Base-by-base conservation (phyloP, 2,888 invertebrate genomes). In the Mythimna lalbum region DNA sequence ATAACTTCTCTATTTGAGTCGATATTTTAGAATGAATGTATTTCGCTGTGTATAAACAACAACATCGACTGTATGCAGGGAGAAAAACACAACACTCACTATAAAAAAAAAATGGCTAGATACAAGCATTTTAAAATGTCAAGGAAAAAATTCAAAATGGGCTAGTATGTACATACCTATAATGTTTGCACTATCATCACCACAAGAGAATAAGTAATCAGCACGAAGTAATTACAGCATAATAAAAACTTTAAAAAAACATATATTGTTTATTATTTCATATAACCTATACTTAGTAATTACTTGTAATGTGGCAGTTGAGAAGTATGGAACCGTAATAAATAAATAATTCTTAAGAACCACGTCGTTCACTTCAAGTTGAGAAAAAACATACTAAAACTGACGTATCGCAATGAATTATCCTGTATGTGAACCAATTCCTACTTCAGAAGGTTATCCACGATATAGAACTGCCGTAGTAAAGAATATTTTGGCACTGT, bases 101-200 rank as follows among this genome's bases (percentile, higher is more conserved):
- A 19, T 9, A 7, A 7, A 33, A 33, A 7, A 33, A 33, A 36
- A 14, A 23, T 27, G 1, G 12, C 43, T 36, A 14, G 27, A 3
- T 17, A 9, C 4, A 27, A 21, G 39, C 31, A n/a, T 33, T 52
- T 33, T 23, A 17, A 21, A 5, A 59, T 56, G 17, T 33, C 33
- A 49, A 56, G n/a, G 12, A 12, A 23, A 43, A 19, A 12, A 21
- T 43, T 23, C 7, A 3, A 4, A 4, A 12, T 23, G 23, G n/a
- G 36, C 50, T 52, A 62, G 62, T 64, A 71, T 56, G 56, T 76
- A 70, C 47, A 55, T 64, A 63, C 52, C 33, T 59, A 31, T 43
- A 56, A n/a, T 33, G 31, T 49, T 53, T 47, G 27, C 33, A 65
- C 31, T 56, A 55, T 27, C 33, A 49, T 39, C 36, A 52, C 19